Evolutionary conservation across 1,140 invertebrate species (phyloP).

Genomic region (Diploscapter pachys): DNA sequence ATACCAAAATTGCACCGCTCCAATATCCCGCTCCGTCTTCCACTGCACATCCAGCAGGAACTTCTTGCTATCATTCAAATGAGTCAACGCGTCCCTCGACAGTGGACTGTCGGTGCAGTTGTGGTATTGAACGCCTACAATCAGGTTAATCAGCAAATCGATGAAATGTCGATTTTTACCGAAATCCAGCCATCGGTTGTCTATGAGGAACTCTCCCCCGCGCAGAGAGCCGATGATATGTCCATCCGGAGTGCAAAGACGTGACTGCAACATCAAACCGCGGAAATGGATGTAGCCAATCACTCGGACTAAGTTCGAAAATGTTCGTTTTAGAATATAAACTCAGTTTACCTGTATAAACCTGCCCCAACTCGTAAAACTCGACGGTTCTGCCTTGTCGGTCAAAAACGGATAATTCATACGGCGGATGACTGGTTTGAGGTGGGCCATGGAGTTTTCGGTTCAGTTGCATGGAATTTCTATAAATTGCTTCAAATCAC

Average conservation of each 20-base stretch:
- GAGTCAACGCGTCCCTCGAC: slow-evolving; percentile 35
- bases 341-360: slow-evolving; percentile 35
- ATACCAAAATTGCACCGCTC: slow-evolving; percentile 42
- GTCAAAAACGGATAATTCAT: slow-evolving; percentile 37
- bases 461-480: slow-evolving; percentile 37
- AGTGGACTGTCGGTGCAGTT: slow-evolving; percentile 23
- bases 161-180: background rate
- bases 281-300: slow-evolving; percentile 41
- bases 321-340: background rate
- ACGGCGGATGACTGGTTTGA: slow-evolving; percentile 34
- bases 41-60: slow-evolving; percentile 38
- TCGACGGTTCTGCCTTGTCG: slow-evolving; percentile 18
- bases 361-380: slow-evolving; percentile 37
- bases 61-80: slow-evolving; percentile 36
- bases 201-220: slow-evolving; percentile 38
- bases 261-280: slow-evolving; percentile 38
- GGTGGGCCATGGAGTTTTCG: slow-evolving; percentile 36
- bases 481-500: background rate
- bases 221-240: slow-evolving; percentile 38
- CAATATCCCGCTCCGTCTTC: slow-evolving; percentile 34
- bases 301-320: slow-evolving; percentile 33
- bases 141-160: background rate
- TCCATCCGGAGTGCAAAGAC: slow-evolving; percentile 36
- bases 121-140: slow-evolving; percentile 35
- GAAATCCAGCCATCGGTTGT: slow-evolving; percentile 37